Base-by-base conservation (phyloP, 1,140 invertebrate genomes). In the Saccostrea echinata region DNA sequence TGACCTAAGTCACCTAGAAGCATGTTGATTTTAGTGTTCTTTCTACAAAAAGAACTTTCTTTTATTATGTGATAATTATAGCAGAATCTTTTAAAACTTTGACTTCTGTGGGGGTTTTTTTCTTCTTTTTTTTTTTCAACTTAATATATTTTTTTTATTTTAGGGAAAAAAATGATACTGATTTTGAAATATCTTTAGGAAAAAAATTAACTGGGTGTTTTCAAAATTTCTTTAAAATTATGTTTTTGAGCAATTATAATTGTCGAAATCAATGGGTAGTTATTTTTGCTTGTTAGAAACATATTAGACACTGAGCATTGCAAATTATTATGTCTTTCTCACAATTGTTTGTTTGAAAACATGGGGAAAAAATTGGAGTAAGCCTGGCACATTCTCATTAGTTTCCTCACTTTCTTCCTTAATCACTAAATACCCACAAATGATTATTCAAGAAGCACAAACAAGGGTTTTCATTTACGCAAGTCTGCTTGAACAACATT, bases 371-470 rank as follows among this genome's bases (percentile, higher is more conserved):
- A 76, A 76, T 64, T 64, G 57, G 24, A 71, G 24, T 30, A 76
- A 76, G 16, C 68, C 27, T 30, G 68, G 13, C 30, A 16, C 68
- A 11, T 6, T 16, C 68, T 76, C 27, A 30, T 76, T 76, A 76
- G 30, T 33, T 76, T 35, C 68, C 9, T 76, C 68, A 30, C 68
- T 76, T 30, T 76, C 30, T 76, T 33, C 27, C 24, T 9, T 76
- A 30, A 76, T 76, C 27, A 76, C 68, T 27, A 76, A 76, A 76
- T 76, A 76, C 68, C 68, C 68, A 76, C 68, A 76, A 76, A 76
- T 76, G 27, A 76, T 76, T 27, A 76, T 27, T 30, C 9, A 30
- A 76, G 68, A 76, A 30, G 68, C 16, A 33, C 27, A 30, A 76
- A 76, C 27, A 30, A 76, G 68, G 68, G 13, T 76, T 76, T 76